Evolutionary conservation across 2,888 invertebrate species (phyloP), one percentile per base, ranked within the genome.

Genomic region (Iselma pallidipennis): DNA sequence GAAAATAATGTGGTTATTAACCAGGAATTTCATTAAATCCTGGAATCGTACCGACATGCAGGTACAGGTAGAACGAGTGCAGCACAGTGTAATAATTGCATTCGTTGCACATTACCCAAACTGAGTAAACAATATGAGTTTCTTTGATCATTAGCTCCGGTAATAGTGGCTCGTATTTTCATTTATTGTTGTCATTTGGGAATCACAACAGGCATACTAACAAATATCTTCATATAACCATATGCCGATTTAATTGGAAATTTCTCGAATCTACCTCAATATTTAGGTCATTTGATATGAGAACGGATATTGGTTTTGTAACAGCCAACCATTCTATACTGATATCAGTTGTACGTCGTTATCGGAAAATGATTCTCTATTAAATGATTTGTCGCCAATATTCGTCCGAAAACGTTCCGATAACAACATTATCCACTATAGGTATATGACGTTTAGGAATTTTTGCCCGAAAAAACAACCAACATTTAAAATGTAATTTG

Each of bases 231-330:
- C 25, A 25, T 4, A 25, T 25, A 25, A 6, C 5, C 14, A n/a
- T 37, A 37, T 14, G 14, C 9, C 7, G 37, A 21, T 45, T 45
- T 45, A 21, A 45, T 45, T 45, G 45, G 45, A 45, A 45, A 45
- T 10, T 45, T 45, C 45, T 21, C 21, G 21, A 45, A 45, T 45
- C 45, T 45, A 21, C 7, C 45, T 45, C n/a, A 45, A 45, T 45
- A 45, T 45, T 45, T 21, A 45, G 45, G 45, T 45, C 45, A 45
- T 45, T 45, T 45, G 45, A 21, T 45, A 45, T 45, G 19, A 21
- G 45, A 45, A 45, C 45, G 45, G 45, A 45, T 45, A 45, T 45
- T 45, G 45, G 45, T 45, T 45, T 45, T 45, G 45, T 45, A 12
- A 45, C 45, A 45, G 12, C 4, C 16, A 21, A 45, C 45, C 21